Base-by-base conservation (phyloP, 2,888 invertebrate genomes). In the Morpho helenor region DNA sequence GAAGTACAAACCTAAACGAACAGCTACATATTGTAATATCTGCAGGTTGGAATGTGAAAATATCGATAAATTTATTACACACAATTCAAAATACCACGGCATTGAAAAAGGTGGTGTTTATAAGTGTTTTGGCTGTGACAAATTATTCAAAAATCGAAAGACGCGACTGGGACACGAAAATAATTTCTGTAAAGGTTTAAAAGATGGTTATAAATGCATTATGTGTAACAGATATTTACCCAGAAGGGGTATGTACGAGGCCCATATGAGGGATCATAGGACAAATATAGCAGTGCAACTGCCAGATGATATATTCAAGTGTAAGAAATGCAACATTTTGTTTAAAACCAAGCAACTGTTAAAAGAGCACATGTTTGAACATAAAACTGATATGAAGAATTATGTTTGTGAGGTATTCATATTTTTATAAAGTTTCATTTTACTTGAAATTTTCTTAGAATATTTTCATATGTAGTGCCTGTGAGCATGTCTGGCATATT, bases 41-140 rank as follows among this genome's bases (percentile, higher is more conserved):
- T 89, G 89, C 56, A 74, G 76, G 49, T 55, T 71, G 51, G 80
- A 87, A 54, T 76, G 80, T 9, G 68, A 72, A 44, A 74, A 62
- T 9, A 49, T 57, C 8, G 74, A 79, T 2, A 68, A 67, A 5
- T 66, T 83, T 22, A 61, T 62, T 0, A 39, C 59, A 2, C 89
- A 89, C 49, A 87, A 84, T 61, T 66, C 71, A 2, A 68, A 77
- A 55, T 66, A 61, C 7, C 87, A 88, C 59, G 82, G 86, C 0
- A 75, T 84, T 10, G 78, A 82, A 61, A 65, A 76, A 52, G 78
- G 75, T 0, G 74, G 73, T 0, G 7, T 70, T 2, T 85, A 74
- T 45, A 83, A 80, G 64, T 90, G 89, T 67, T 89, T 84, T 59
- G 89, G 89, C 0, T 90, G 89, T 57, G 81, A 81, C 2, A 86